Conservation (phyloP, 1,140 invertebrate species). For the Brachionus manjavacas region DNA sequence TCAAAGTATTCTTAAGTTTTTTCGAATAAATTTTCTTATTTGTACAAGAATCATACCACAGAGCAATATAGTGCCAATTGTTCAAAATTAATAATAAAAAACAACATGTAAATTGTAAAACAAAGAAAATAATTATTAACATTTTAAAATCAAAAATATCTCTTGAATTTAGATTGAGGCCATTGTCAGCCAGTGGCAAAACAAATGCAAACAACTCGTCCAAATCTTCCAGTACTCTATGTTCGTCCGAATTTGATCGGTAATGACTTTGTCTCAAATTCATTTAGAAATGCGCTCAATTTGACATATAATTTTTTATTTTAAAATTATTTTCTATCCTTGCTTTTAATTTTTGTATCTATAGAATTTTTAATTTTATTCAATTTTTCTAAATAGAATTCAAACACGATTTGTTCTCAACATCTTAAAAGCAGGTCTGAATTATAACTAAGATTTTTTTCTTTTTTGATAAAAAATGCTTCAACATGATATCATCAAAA, state of each 20-base stretch:
- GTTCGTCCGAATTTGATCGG: background rate
- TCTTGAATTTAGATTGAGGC: background rate
- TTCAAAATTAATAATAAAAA: background rate
- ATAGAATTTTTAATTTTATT: background rate
- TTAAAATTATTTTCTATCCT: no score
- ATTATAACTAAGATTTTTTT: no score
- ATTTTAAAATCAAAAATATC: background rate
- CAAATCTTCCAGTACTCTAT: background rate
- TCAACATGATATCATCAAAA: no score
- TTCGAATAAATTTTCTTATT: background rate
- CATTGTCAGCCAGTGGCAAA: background rate
- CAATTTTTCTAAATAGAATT: no score
- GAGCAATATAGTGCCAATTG: slow-evolving; percentile 18
- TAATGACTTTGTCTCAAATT: background rate
- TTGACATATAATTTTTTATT: no score
- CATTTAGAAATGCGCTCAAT: background rate
- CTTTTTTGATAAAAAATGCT: no score
- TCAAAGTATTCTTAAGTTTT: background rate
- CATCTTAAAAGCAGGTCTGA: no score
- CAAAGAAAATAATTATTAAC: background rate
- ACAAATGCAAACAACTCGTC: background rate
- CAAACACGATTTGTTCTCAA: no score
- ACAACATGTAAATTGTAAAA: slow-evolving; percentile 17
- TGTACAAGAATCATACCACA: background rate
- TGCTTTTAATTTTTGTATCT: background rate